A percentile compares a stretch with the other conserved stretches of the same genome.
phyloP scores from a whole-genome alignment of 2,113 vertebrate species.

The Mionectes macconnelli region DNA sequence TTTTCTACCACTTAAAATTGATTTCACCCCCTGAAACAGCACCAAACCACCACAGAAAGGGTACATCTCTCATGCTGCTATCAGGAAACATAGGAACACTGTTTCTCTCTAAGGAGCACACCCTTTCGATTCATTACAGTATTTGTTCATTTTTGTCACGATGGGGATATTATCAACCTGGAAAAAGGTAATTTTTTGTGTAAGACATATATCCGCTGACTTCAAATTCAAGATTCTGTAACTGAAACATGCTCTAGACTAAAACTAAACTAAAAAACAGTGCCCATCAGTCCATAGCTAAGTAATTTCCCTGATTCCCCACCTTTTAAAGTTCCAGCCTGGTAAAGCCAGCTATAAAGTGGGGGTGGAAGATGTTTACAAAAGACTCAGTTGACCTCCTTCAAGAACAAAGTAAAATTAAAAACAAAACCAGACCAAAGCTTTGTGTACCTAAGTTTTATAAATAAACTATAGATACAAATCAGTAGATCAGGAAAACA shows the following conservation, averaged over 20 bases:
- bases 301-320: not conserved
- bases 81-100: not conserved
- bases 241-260: not conserved
- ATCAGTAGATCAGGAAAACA: not conserved
- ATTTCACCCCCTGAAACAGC: not conserved
- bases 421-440: not conserved
- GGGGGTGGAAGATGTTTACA: not conserved
- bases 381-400: not conserved
- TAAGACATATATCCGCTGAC: not conserved
- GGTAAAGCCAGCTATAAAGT: not conserved
- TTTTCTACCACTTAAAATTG: not conserved
- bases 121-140: not conserved
- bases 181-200: not conserved
- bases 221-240: not conserved
- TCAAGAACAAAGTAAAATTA: not conserved
- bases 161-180: not conserved
- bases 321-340: not conserved
- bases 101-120: not conserved
- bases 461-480: conserved; percentile 5
- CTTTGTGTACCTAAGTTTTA: not conserved
- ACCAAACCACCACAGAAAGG: not conserved
- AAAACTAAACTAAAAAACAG: not conserved
- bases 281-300: not conserved
- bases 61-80: not conserved
- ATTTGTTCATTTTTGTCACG: not conserved